Evolutionary conservation across 2,888 invertebrate species (phyloP).

Genomic region (Fragum fragum): DNA sequence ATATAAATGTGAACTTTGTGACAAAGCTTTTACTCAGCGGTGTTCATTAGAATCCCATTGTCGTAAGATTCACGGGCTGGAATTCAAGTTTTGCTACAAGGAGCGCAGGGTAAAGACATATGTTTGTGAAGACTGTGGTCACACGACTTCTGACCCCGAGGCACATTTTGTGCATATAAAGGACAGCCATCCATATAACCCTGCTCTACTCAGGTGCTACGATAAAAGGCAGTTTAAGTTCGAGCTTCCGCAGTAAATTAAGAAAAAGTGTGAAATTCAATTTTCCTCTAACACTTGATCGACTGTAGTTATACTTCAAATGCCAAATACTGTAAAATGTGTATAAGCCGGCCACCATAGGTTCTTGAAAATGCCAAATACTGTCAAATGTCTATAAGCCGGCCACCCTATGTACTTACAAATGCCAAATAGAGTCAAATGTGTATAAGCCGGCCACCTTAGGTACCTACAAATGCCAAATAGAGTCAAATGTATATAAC

Average conservation of each 20-base stretch:
- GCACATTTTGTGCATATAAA: constrained; percentile 98
- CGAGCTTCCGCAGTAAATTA: constrained; percentile 17
- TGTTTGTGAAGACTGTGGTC: constrained; percentile 99
- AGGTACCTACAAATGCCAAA: no score
- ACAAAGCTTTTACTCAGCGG: constrained; percentile 99
- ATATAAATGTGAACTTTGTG: constrained; percentile 99
- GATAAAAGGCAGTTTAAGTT: constrained; percentile 96
- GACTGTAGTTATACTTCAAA: no score
- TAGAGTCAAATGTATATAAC: no score
- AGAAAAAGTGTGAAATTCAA: no score
- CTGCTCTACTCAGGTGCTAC: constrained; percentile 97
- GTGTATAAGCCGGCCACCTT: no score
- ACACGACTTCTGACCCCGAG: constrained; percentile 98
- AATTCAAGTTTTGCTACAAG: constrained; percentile 99
- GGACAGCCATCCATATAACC: constrained; percentile 90
- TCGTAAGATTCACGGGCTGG: constrained; percentile 98
- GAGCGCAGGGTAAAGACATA: constrained; percentile 99
- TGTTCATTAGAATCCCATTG: constrained; percentile 99
- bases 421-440: no score
- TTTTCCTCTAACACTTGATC: no score
- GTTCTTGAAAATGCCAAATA: no score
- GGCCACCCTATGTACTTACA: no score
- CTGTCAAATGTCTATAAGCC: no score
- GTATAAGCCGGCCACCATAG: no score
- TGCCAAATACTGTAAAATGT: no score